Base-by-base conservation (phyloP, 2,113 vertebrate species). In the Apodemus speciosus region DNA sequence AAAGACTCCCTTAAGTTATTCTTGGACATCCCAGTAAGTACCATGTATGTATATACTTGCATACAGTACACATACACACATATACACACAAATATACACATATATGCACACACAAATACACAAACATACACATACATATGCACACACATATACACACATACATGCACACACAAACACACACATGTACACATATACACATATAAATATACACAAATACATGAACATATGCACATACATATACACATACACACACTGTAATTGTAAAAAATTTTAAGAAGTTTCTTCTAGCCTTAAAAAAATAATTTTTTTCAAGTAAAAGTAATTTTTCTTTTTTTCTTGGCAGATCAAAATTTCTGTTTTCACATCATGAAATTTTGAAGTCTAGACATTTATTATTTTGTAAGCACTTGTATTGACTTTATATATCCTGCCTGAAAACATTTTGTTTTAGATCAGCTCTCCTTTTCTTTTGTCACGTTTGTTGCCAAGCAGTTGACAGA, bases 291-390 rank as follows among this genome's bases (percentile, higher is more conserved):
- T 75, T 30, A 56, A 76, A 76, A 76, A 76, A 73, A 38, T 5
- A 53, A 40, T 53, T 9, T 72, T 89, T 84, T 88, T 35, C 56
- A 77, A 23, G 73, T 60, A 68, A 91, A 84, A 69, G 51, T 66
- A 11, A 68, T 92, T 90, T 95, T 85, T n/a, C 43, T 46, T 95
- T 91, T 71, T 93, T 69, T 32, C 56, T 89, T 49, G 27, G 25
- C 30, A 90, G 64, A 35, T 85, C 71, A 88, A 71, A 46, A 76
- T 79, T 79, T 92, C 35, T 90, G 9, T 68, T 80, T 94, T 90
- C 81, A 79, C 18, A 0, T 73, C 62, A 18, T 66, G 53, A 90
- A 94, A 27, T 10, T 56, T 77, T n/a, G 35, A 90, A 51, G 49
- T 64, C 25, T 68, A 53, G 20, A 35, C 71, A 64, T 8, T 87